Conservation (phyloP, 2,888 invertebrate genomes). For the Parnassius mnemosyne region DNA sequence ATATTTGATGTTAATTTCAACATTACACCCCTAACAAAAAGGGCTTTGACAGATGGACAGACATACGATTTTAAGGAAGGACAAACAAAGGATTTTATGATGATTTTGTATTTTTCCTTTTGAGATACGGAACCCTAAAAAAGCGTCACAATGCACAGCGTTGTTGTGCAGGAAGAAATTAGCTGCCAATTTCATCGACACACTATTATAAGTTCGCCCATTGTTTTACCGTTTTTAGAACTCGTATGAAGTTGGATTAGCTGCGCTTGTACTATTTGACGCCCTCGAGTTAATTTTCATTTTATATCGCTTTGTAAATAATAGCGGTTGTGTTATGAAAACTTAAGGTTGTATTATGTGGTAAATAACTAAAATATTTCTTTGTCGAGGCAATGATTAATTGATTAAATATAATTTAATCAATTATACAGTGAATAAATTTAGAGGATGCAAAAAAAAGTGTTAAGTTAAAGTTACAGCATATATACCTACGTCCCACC, state of each 20-base stretch:
- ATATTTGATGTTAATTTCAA: too few species aligned
- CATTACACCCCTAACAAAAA: too few species aligned
- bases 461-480: too few species aligned
- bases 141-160: constrained; percentile 58
- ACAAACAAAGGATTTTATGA: too few species aligned
- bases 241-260: constrained; percentile 56
- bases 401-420: too few species aligned
- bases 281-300: constrained; percentile 21
- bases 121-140: constrained; percentile 33
- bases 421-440: too few species aligned
- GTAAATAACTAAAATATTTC: not conserved
- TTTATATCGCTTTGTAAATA: constrained; percentile 11
- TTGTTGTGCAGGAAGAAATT: constrained; percentile 67
- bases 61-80: too few species aligned
- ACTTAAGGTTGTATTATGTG: not conserved
- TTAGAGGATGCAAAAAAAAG: too few species aligned
- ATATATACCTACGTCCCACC: too few species aligned
- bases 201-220: constrained; percentile 75
- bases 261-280: constrained; percentile 37
- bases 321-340: constrained; percentile 11
- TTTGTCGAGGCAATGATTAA: too few species aligned
- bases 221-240: constrained; percentile 75
- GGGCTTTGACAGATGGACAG: too few species aligned
- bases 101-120: too few species aligned
- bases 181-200: constrained; percentile 77